Evolutionary conservation across 2,113 vertebrate species (phyloP), one percentile per base, ranked within the genome.

Genomic region (Danionella cerebrum): DNA sequence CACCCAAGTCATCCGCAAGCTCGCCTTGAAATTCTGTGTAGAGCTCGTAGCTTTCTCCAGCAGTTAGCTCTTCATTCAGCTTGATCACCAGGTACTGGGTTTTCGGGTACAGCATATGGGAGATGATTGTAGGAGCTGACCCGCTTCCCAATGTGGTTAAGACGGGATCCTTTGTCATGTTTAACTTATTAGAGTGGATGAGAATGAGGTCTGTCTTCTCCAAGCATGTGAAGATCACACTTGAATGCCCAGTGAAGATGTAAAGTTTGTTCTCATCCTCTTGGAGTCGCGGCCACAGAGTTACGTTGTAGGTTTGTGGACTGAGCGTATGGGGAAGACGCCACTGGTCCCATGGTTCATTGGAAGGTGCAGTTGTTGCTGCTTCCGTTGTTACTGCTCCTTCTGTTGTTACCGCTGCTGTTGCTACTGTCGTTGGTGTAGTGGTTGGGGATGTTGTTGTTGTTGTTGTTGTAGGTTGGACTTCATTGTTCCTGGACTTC

Each of bases 121-220:
- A 22, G 0, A 1, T 1, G 4, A 94, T 84, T 1, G 0, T 0
- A 0, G 92, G 91, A 0, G 21, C 6, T 0, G 0, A 0, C 5
- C 64, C 1, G 2, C 2, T 16, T 0, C 0, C 22, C 22, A 75
- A 10, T 0, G 53, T 71, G 0, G 1, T 16, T 67, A 93, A 55
- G 0, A 4, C 52, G 21, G 78, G 73, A 0, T 3, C 44, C 2
- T 0, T 0, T 0, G 86, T 92, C 72, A 95, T 84, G 68, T 89
- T 92, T 47, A 98, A 91, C 63, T 91, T 91, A 33, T 88, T 91
- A 82, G 90, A 89, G 80, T 98, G 95, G 74, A 98, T 93, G 70
- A 98, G 81, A 75, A 98, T 85, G 53, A 93, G 69, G 33, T 91
- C 0, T 0, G 95, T 98, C 36, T 84, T 24, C 16, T 80, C 42